phyloP scores from a whole-genome alignment of 2,113 vertebrate genomes.

The Chamaea fasciata region DNA sequence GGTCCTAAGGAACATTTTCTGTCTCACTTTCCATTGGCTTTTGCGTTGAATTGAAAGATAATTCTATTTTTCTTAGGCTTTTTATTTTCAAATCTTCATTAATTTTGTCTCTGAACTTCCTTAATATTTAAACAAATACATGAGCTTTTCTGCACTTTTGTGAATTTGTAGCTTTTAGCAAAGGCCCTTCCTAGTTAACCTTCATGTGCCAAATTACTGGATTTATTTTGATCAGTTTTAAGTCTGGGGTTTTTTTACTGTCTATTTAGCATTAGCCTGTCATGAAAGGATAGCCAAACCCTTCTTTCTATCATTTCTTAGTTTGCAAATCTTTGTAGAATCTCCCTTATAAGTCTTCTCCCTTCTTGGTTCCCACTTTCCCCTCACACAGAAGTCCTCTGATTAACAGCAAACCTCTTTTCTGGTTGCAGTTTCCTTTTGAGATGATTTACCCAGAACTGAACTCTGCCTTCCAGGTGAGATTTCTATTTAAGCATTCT shows the following conservation, averaged over 20 bases:
- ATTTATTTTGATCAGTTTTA: background rate
- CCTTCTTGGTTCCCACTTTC: background rate
- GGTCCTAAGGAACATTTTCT: background rate
- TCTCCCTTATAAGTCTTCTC: background rate
- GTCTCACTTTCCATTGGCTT: background rate
- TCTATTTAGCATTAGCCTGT: background rate
- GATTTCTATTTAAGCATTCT: background rate
- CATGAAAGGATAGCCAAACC: background rate
- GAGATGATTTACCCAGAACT: background rate
- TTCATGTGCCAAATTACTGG: background rate
- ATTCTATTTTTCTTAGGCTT: background rate
- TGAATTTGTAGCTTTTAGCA: background rate
- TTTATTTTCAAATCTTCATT: background rate
- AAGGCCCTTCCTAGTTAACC: background rate
- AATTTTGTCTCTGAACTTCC: background rate
- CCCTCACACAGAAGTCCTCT: background rate
- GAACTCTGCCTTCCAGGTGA: slow-evolving; percentile 4
- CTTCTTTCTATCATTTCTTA: background rate
- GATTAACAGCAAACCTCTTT: background rate
- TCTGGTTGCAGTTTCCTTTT: background rate
- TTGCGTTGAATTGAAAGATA: background rate
- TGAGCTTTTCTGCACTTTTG: background rate
- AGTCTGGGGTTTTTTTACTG: background rate
- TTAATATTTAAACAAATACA: background rate
- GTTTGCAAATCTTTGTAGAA: background rate